Percentiles rank a stretch among this genome's conserved stretches.
Conservation (phyloP, 2,113 vertebrate genomes). For the Dromaius novaehollandiae region DNA sequence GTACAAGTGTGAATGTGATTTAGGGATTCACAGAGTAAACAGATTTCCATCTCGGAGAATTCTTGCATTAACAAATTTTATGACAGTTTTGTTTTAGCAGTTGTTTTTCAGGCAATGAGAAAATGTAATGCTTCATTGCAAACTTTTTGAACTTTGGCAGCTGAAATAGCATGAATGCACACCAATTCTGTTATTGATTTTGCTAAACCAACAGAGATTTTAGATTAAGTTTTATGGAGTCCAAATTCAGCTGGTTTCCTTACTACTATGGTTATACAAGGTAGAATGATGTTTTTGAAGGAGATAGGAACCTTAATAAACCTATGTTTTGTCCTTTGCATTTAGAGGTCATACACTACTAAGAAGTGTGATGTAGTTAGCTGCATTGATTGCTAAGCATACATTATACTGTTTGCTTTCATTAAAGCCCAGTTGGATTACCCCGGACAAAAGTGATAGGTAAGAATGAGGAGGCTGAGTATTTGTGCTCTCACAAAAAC, state of each 20-base stretch:
- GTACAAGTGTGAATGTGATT: background rate
- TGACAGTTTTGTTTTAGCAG: background rate
- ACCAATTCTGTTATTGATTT: background rate
- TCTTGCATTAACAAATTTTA: background rate
- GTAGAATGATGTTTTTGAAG: background rate
- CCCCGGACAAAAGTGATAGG: background rate
- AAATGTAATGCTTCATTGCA: background rate
- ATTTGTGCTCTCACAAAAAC: background rate
- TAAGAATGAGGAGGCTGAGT: background rate
- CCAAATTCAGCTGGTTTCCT: background rate
- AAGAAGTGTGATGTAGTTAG: background rate
- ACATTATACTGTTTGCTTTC: constrained; percentile 26
- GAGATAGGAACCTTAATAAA: background rate
- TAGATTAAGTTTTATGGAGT: background rate
- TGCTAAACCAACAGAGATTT: constrained; percentile 10
- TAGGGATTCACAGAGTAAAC: background rate
- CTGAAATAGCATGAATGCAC: background rate
- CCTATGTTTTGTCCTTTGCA: background rate
- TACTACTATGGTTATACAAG: background rate
- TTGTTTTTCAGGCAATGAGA: background rate
- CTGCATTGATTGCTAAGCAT: background rate
- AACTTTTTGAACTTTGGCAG: background rate
- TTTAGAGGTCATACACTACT: constrained; percentile 8
- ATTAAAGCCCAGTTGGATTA: background rate
- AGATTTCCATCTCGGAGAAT: background rate